phyloP scores from a whole-genome alignment of 2,113 vertebrate genomes.

The Ornithorhynchus anatinus region DNA sequence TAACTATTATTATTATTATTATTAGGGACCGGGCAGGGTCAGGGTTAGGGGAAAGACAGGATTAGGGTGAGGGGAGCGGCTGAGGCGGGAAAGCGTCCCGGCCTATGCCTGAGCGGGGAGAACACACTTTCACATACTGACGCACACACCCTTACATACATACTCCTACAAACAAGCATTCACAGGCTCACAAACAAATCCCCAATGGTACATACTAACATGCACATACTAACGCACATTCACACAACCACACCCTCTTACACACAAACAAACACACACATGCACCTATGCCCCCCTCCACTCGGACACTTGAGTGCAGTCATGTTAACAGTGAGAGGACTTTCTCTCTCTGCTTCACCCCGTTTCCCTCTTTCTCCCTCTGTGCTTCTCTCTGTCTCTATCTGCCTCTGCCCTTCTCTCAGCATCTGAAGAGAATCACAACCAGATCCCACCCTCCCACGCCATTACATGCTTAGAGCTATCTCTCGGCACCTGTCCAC shows the following conservation, averaged over 20 bases:
- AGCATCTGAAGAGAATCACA: no score
- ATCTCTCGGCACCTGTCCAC: no score
- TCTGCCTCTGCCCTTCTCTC: not conserved
- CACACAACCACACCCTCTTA: not conserved
- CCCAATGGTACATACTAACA: accelerated
- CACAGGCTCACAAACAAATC: not conserved
- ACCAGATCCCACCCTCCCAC: no score
- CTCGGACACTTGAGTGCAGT: no score
- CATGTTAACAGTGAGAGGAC: no score
- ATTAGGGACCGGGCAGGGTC: no score
- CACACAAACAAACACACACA: not conserved
- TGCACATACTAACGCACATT: no score
- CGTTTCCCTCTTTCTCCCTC: not conserved
- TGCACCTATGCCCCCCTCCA: accelerated
- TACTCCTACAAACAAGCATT: not conserved
- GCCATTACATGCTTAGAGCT: no score
- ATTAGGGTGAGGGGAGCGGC: not conserved
- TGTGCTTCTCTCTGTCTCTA: not conserved
- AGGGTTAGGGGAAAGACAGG: not conserved
- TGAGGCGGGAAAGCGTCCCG: no score
- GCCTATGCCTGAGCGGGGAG: no score
- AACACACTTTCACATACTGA: not conserved
- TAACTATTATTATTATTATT: no score
- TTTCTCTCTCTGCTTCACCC: not conserved
- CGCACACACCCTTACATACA: not conserved